Conservation (phyloP, 1,140 invertebrate species). For the Musca vetustissima region DNA sequence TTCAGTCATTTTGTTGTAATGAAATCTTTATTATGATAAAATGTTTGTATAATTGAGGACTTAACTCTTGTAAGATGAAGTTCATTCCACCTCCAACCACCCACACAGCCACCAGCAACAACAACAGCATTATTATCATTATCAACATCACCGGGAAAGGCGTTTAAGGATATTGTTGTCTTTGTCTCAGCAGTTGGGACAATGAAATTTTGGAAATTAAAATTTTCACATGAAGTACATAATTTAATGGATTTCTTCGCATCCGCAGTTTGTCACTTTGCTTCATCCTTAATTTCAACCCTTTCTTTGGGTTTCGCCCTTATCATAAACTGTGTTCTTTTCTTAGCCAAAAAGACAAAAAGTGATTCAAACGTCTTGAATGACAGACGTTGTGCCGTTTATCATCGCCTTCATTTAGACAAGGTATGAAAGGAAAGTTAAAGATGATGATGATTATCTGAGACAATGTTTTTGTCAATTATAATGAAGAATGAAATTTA, state of each 20-base stretch:
- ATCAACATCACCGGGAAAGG: too few species aligned
- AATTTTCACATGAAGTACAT: slow-evolving; percentile 23
- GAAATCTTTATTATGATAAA: slow-evolving; percentile 22
- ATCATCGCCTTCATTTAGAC: too few species aligned
- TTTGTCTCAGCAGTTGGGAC: too few species aligned
- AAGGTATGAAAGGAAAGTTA: slow-evolving; percentile 3
- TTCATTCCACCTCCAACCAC: too few species aligned
- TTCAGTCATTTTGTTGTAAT: slow-evolving; percentile 1
- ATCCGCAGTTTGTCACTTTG: too few species aligned
- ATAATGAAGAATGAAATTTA: slow-evolving; percentile 19
- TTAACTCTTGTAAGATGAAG: neutral
- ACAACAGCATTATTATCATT: too few species aligned
- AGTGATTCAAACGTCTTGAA: neutral
- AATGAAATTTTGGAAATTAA: slow-evolving; percentile 11
- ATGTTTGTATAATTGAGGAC: slow-evolving; percentile 20
- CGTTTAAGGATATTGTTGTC: too few species aligned
- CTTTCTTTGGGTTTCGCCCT: neutral
- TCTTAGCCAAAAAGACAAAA: neutral
- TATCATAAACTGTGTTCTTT: slow-evolving; percentile 1
- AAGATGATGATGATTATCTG: slow-evolving; percentile 2
- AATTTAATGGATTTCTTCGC: slow-evolving; percentile 9
- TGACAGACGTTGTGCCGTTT: neutral
- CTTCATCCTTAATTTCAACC: too few species aligned
- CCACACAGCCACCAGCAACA: too few species aligned
- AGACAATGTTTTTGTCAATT: slow-evolving; percentile 12